These are phyloP conservation scores for Suillia variegata DNA, from an alignment of 2,888 invertebrate species.

Conservation along the genomic window DNA sequence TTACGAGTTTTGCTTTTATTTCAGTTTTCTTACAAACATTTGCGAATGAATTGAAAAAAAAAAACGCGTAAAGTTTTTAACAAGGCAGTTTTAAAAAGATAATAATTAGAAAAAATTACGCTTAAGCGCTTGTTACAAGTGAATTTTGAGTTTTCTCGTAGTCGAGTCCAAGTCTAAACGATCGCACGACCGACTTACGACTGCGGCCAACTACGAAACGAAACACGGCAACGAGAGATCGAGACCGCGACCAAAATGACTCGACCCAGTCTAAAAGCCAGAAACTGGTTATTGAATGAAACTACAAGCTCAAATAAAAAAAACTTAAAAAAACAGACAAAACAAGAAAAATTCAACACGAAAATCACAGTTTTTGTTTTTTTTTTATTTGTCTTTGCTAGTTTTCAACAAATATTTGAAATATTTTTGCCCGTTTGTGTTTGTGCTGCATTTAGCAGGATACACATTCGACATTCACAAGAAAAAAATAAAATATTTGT, in stretches of 20 bases:
- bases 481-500: no score
- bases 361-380: neutral
- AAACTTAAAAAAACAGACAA: neutral
- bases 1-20: no score
- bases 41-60: no score
- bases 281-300: constrained; percentile 6
- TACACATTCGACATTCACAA: neutral
- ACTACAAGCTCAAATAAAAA: neutral
- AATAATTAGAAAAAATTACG: no score
- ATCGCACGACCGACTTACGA: neutral
- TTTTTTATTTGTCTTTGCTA: neutral
- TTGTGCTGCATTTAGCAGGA: neutral
- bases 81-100: no score
- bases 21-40: no score
- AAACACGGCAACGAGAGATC: constrained; percentile 2
- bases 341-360: neutral
- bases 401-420: constrained; percentile 4
- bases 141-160: neutral
- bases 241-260: neutral
- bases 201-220: constrained; percentile 4
- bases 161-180: neutral
- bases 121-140: no score
- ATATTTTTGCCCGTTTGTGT: neutral
- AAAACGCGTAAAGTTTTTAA: no score
- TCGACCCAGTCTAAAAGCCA: constrained; percentile 5